Base-by-base conservation (phyloP, 2,797 vertebrate genomes). In the Oceanodroma leucorhoa region DNA sequence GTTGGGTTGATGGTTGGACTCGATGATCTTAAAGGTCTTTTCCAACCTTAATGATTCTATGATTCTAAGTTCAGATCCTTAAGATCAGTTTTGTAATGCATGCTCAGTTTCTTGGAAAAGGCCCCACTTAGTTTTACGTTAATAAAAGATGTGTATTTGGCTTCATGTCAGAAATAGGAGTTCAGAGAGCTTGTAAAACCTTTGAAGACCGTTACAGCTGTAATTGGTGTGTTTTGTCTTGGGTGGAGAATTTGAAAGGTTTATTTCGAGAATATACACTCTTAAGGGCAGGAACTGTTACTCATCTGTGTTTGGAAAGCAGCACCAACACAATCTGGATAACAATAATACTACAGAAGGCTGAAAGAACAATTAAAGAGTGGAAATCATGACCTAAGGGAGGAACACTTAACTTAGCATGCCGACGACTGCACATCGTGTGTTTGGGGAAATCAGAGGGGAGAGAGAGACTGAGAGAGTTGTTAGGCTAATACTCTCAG, bases 231-330 rank as follows among this genome's bases (percentile, higher is more conserved):
- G 77, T 90, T 94, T 95, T 95, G 69, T 95, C 79, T 65, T 95
- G 94, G 90, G 93, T 96, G 93, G 94, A 87, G 92, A 93, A 82
- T 94, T 78, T 78, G 73, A 90, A 95, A 88, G 62, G 70, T 92
- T 95, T 97, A 90, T 96, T 95, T 97, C 18, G 0, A 95, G 92
- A 92, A 69, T 88, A 78, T 80, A 81, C 80, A 69, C 85, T 94
- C 88, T 95, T 91, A 97, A 90, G 93, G 70, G 86, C 95, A 96
- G 95, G 96, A 97, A 96, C 92, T 95, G 94, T 97, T 97, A 97
- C 94, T 97, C 96, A 96, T 96, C 87, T 90, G 69, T 91, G 86
- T 93, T 96, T 95, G 96, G 93, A 95, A 95, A 93, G 88, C 62
- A 94, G n/a, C 72, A 95, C 30, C 83, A 90, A 60, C 85, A 51